phyloP scores from a whole-genome alignment of 1,140 invertebrate genomes.

The Heliconius himera region DNA sequence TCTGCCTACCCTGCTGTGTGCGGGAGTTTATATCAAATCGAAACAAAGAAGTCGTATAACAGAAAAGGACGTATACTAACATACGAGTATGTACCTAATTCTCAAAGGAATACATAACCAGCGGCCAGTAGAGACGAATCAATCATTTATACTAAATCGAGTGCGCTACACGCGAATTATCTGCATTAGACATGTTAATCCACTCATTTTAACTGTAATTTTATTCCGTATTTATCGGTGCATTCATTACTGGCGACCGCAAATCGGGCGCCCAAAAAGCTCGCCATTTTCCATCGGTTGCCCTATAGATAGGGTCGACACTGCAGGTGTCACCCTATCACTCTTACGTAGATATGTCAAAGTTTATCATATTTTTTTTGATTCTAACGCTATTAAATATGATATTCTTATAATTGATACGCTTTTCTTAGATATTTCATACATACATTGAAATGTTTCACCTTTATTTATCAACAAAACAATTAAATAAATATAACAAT shows the following conservation, averaged over 20 bases:
- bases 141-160: conserved; percentile 77
- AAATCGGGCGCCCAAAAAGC: conserved; percentile 80
- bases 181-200: conserved; percentile 82
- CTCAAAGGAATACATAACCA: conserved; percentile 56
- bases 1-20: no score
- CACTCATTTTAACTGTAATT: conserved; percentile 82
- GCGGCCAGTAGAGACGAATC: conserved; percentile 53
- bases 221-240: conserved; percentile 82
- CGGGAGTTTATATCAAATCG: neutral
- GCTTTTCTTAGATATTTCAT: neutral
- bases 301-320: conserved; percentile 22
- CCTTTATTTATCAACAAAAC: neutral
- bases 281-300: conserved; percentile 66
- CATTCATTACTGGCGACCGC: conserved; percentile 79
- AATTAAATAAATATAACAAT: no score
- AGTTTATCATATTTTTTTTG: neutral
- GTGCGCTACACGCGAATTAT: conserved; percentile 76
- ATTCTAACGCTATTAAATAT: neutral
- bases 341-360: neutral
- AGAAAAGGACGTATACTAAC: neutral
- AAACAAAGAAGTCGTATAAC: neutral
- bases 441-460: neutral
- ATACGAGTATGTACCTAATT: conserved; percentile 8
- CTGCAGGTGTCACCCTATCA: no score
- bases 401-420: neutral